A percentile compares a stretch with the other conserved stretches of the same genome.
These are phyloP conservation scores for Amblyornis subalaris DNA, from an alignment of 2,113 vertebrate species.

Conservation along the genomic window DNA sequence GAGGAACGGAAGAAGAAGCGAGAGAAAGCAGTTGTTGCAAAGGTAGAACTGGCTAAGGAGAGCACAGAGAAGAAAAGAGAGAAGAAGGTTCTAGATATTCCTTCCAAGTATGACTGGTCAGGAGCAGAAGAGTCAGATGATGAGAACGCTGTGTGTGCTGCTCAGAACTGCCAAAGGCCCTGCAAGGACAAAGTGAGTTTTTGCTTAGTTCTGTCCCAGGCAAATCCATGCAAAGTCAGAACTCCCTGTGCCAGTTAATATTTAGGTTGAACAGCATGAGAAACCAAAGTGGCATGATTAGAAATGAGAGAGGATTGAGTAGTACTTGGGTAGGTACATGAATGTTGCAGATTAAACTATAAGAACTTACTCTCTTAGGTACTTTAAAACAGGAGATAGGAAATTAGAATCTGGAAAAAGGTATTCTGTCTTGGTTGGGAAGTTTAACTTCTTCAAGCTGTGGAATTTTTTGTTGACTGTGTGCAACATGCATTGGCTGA, in stretches of 20 bases:
- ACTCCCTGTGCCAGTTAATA: not conserved
- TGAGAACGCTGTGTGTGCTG: constrained; percentile 93
- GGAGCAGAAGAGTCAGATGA: constrained; percentile 96
- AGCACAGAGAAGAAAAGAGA: constrained; percentile 89
- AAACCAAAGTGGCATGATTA: not conserved
- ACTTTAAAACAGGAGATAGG: not conserved
- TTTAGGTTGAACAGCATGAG: not conserved
- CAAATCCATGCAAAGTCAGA: not conserved
- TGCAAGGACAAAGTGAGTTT: constrained; percentile 95
- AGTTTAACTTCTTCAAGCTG: not conserved
- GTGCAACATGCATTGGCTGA: not conserved
- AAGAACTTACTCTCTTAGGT: not conserved
- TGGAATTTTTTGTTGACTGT: not conserved
- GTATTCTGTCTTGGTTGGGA: not conserved
- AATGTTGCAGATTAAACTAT: not conserved
- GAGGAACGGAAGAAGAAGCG: constrained; percentile 94
- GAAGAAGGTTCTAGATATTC: constrained; percentile 94
- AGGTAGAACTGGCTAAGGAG: constrained; percentile 86
- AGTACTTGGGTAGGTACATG: not conserved
- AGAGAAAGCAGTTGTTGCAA: constrained; percentile 85
- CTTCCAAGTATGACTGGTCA: constrained; percentile 98
- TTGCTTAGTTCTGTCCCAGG: not conserved
- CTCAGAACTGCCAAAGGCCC: constrained; percentile 93
- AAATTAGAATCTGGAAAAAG: not conserved
- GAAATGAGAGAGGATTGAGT: not conserved